phyloP scores from a whole-genome alignment of 2,113 vertebrate genomes.

The Echinops telfairi region DNA sequence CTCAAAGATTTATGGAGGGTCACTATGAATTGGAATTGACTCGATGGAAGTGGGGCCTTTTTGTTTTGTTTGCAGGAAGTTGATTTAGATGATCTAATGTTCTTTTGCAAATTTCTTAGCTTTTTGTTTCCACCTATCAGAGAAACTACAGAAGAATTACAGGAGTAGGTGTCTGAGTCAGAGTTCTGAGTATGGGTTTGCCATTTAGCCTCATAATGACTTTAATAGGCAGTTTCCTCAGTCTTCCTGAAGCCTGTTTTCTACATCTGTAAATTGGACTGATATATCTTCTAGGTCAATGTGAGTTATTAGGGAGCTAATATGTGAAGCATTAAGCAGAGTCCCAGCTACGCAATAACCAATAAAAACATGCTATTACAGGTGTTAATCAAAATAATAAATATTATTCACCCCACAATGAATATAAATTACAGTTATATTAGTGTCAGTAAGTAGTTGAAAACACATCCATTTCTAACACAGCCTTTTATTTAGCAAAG shows the following conservation, averaged over 20 bases:
- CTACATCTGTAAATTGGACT: not conserved
- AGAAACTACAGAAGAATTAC: not conserved
- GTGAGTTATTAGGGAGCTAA: not conserved
- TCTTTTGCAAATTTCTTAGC: not conserved
- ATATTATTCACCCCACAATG: not conserved
- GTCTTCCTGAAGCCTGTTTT: conserved; percentile 16
- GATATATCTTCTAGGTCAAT: not conserved
- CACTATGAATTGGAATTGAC: too few species aligned
- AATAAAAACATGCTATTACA: not conserved
- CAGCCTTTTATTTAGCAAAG: conserved; percentile 14
- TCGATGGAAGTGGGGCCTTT: too few species aligned
- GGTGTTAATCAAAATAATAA: conserved; percentile 32
- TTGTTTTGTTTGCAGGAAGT: too few species aligned
- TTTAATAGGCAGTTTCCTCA: not conserved
- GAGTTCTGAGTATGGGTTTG: not conserved
- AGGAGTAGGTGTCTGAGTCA: not conserved
- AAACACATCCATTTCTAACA: conserved; percentile 3
- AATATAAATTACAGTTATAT: not conserved
- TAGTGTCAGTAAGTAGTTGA: not conserved
- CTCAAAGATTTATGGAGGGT: too few species aligned
- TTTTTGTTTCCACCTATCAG: not conserved
- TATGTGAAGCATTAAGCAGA: not conserved
- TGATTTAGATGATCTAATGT: not conserved
- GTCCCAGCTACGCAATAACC: not conserved
- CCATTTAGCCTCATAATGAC: not conserved